Evolutionary conservation across 1,140 invertebrate species (phyloP).

Genomic region (Drosophila persimilis): DNA sequence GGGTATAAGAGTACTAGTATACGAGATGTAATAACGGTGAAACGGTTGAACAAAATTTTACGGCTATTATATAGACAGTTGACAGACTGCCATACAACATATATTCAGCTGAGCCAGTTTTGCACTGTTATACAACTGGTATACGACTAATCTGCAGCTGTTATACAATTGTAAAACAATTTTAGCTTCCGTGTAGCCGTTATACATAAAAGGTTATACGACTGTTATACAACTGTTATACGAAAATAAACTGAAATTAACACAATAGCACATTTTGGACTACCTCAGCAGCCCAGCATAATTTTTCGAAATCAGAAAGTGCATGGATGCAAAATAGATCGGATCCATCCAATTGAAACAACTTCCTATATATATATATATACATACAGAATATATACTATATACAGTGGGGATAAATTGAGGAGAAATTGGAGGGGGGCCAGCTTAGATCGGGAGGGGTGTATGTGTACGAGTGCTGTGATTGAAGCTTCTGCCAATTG

Average conservation of each 20-base stretch:
- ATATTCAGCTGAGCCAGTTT: no score
- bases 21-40: no score
- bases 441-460: constrained; percentile 4
- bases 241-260: background rate
- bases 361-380: constrained; percentile 23
- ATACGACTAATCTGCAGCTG: no score
- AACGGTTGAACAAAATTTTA: no score
- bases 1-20: no score
- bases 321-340: constrained; percentile 13
- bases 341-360: constrained; percentile 27
- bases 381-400: constrained; percentile 17
- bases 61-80: no score
- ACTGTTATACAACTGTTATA: background rate
- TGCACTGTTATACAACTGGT: no score
- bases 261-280: background rate
- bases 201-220: no score
- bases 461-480: constrained; percentile 15
- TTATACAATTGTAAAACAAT: no score
- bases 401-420: constrained; percentile 21
- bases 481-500: constrained; percentile 32
- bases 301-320: constrained; percentile 6
- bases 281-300: constrained; percentile 24
- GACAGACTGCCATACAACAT: no score
- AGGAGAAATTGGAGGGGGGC: constrained; percentile 1
- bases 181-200: no score